Evolutionary conservation across 1,140 invertebrate species (phyloP).

Genomic region (Scaptomyza pallida): DNA sequence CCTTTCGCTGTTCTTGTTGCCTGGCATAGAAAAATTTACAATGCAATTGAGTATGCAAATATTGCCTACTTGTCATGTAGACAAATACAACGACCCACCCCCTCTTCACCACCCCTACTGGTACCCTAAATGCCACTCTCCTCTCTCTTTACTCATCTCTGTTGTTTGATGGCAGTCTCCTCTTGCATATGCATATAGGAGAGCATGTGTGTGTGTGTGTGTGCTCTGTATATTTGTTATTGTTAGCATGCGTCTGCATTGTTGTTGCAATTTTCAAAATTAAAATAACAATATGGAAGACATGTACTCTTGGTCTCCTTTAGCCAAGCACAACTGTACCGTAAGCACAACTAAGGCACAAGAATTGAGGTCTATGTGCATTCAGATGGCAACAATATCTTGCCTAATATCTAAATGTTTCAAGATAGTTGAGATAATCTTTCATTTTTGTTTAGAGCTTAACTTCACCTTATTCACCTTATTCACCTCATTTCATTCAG

Average conservation of each 20-base stretch:
- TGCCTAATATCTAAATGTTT: not conserved
- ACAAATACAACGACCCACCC: conserved; percentile 60
- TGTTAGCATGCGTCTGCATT: conserved; percentile 61
- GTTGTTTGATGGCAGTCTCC: conserved; percentile 23
- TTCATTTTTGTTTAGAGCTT: not conserved
- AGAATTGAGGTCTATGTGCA: not conserved
- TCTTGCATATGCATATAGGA: conserved; percentile 28
- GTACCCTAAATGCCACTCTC: too few species aligned
- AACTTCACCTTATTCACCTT: too few species aligned
- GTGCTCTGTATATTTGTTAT: conserved; percentile 57
- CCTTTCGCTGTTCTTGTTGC: conserved; percentile 9
- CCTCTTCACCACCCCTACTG: not conserved
- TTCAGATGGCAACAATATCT: not conserved
- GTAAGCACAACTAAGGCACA: not conserved
- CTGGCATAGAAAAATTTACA: conserved; percentile 80
- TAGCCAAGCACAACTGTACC: conserved; percentile 52
- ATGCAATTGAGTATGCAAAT: conserved; percentile 83
- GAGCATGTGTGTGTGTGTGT: conserved; percentile 9
- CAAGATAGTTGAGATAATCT: not conserved
- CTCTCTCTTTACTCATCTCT: not conserved
- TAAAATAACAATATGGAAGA: conserved; percentile 75
- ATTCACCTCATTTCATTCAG: too few species aligned
- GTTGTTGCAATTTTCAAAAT: conserved; percentile 80
- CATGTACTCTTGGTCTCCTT: conserved; percentile 7
- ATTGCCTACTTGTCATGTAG: conserved; percentile 81